These are phyloP conservation scores for Epinephelus moara DNA, from an alignment of 2,113 vertebrate genomes.

Conservation along the genomic window DNA sequence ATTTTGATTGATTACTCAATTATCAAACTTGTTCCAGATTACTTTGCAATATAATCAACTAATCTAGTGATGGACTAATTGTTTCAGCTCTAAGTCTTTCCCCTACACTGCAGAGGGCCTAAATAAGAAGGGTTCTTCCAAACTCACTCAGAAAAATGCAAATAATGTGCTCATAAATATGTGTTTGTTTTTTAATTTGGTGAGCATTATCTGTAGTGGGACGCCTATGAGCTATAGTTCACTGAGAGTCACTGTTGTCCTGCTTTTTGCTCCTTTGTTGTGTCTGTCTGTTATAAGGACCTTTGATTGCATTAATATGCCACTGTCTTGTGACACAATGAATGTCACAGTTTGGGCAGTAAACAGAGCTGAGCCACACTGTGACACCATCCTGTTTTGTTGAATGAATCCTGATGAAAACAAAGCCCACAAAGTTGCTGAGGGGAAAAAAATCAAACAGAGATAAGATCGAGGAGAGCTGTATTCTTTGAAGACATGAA, in stretches of 20 bases:
- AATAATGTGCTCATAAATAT: background rate
- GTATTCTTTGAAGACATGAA: constrained; percentile 63
- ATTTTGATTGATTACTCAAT: constrained; percentile 8
- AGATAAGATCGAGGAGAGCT: constrained; percentile 32
- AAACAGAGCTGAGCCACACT: constrained; percentile 27
- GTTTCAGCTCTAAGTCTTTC: background rate
- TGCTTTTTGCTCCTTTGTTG: constrained; percentile 8
- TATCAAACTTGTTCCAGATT: background rate
- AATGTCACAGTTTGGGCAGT: constrained; percentile 34
- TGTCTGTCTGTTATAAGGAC: constrained; percentile 1
- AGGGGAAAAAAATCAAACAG: constrained; percentile 15
- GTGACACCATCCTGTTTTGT: constrained; percentile 4
- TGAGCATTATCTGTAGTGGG: background rate
- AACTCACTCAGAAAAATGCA: background rate
- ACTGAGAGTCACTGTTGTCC: background rate
- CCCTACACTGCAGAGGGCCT: background rate
- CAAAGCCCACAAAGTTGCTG: background rate
- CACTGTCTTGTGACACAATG: constrained; percentile 18
- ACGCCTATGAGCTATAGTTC: background rate
- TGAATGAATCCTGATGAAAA: constrained; percentile 24
- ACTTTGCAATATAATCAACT: background rate
- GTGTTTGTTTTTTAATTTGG: background rate
- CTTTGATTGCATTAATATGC: constrained; percentile 42
- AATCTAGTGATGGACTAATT: background rate
- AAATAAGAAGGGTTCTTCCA: background rate